These are phyloP conservation scores for Heteromyza rotundicornis DNA, from an alignment of 2,888 invertebrate genomes.

Conservation along the genomic window DNA sequence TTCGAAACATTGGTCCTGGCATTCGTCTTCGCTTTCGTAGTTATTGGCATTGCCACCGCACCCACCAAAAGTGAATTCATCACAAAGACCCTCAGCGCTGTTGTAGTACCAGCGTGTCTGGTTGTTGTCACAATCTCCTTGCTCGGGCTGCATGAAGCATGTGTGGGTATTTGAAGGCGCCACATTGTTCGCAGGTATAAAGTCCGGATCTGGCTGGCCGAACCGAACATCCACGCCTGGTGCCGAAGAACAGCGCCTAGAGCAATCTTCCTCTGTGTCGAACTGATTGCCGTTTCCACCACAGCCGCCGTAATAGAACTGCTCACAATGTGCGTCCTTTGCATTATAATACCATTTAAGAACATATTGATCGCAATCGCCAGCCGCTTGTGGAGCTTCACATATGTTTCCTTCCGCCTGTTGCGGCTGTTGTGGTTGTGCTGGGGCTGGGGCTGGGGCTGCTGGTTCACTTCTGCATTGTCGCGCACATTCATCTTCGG, in stretches of 20 bases:
- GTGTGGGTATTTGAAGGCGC: constrained; percentile 47
- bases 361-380: constrained; percentile 78
- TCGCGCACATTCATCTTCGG: constrained; percentile 70
- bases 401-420: constrained; percentile 67
- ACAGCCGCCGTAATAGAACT: constrained; percentile 90
- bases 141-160: constrained; percentile 72
- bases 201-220: constrained; percentile 25
- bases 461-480: constrained; percentile 67
- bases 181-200: constrained; percentile 22
- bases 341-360: constrained; percentile 78
- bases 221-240: constrained; percentile 50
- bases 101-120: constrained; percentile 76
- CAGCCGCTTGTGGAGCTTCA: constrained; percentile 71
- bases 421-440: constrained; percentile 45
- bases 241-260: constrained; percentile 68
- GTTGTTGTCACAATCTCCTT: constrained; percentile 70
- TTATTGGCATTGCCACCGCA: constrained; percentile 84
- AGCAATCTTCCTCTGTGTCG: constrained; percentile 70
- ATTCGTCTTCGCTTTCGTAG: constrained; percentile 73
- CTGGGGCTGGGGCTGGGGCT: constrained; percentile 34
- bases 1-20: constrained; percentile 72
- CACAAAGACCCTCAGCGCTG: constrained; percentile 73
- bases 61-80: constrained; percentile 80
- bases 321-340: constrained; percentile 69
- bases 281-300: constrained; percentile 92